Evolutionary conservation across 2,797 vertebrate species (phyloP).

Genomic region (Sarcoramphus papa): DNA sequence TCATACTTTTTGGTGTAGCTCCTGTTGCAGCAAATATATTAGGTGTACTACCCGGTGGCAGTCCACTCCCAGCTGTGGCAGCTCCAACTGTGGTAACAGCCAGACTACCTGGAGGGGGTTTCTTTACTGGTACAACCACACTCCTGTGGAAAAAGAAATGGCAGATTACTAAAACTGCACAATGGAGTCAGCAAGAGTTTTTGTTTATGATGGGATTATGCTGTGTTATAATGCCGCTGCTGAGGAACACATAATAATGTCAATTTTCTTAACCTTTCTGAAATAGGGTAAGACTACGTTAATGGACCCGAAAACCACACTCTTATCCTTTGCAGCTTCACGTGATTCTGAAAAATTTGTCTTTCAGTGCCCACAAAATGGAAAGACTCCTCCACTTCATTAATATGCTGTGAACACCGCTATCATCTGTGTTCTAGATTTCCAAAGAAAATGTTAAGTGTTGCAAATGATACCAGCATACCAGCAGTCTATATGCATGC

Average conservation of each 20-base stretch:
- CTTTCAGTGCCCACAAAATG: not conserved
- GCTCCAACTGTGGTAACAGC: constrained; percentile 87
- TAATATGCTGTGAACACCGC: not conserved
- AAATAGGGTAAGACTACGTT: not conserved
- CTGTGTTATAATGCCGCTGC: accelerated
- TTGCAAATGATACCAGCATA: not conserved
- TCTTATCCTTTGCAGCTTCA: not conserved
- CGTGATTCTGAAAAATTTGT: not conserved
- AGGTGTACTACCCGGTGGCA: constrained; percentile 84
- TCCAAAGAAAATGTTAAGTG: not conserved
- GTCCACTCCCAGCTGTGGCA: constrained; percentile 76
- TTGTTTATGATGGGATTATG: not conserved
- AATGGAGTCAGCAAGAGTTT: not conserved
- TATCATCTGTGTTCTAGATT: not conserved
- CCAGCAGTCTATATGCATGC: not conserved
- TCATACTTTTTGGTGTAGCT: constrained; percentile 95
- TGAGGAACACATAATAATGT: not conserved
- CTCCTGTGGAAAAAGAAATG: constrained; percentile 76
- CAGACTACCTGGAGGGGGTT: constrained; percentile 84
- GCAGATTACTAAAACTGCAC: not conserved
- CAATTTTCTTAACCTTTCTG: not conserved
- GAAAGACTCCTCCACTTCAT: not conserved
- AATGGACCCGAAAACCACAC: not conserved
- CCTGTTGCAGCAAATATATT: constrained; percentile 91
- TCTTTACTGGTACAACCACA: constrained; percentile 94